These are phyloP conservation scores for Andrena trimmerana DNA, from an alignment of 2,888 invertebrate genomes.

Conservation along the genomic window DNA sequence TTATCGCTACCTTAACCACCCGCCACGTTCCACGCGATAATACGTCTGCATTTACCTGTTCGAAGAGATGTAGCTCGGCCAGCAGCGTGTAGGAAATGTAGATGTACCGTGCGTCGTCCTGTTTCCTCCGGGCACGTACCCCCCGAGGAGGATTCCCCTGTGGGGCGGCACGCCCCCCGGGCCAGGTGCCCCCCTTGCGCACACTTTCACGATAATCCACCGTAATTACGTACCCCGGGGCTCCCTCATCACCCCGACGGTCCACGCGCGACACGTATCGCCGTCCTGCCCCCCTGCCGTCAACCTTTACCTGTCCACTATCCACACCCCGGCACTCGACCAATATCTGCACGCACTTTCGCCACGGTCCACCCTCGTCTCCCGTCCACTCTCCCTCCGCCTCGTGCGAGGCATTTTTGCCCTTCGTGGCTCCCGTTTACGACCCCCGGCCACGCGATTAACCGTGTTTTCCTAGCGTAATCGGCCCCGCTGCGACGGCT, in stretches of 20 bases:
- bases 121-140: constrained; percentile 82
- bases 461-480: constrained; percentile 20
- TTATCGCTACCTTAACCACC: not conserved
- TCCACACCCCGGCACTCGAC: constrained; percentile 27
- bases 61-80: constrained; percentile 88
- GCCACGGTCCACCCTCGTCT: constrained; percentile 44
- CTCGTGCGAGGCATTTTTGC: constrained; percentile 28
- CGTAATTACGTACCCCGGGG: constrained; percentile 75
- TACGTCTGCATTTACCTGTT: constrained; percentile 86
- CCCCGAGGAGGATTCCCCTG: constrained; percentile 82
- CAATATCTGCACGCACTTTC: constrained; percentile 41
- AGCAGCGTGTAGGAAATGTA: constrained; percentile 88
- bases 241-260: constrained; percentile 67
- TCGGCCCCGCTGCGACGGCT: constrained; percentile 6
- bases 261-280: constrained; percentile 19
- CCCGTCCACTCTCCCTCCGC: not conserved
- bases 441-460: not conserved
- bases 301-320: constrained; percentile 58
- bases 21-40: not conserved
- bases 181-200: constrained; percentile 83
- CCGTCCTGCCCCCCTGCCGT: not conserved
- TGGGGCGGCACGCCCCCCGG: constrained; percentile 81
- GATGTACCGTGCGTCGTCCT: constrained; percentile 89
- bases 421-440: constrained; percentile 9
- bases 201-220: constrained; percentile 81